These are phyloP conservation scores for Apteryx mantelli DNA, from an alignment of 2,113 vertebrate genomes.

Conservation along the genomic window DNA sequence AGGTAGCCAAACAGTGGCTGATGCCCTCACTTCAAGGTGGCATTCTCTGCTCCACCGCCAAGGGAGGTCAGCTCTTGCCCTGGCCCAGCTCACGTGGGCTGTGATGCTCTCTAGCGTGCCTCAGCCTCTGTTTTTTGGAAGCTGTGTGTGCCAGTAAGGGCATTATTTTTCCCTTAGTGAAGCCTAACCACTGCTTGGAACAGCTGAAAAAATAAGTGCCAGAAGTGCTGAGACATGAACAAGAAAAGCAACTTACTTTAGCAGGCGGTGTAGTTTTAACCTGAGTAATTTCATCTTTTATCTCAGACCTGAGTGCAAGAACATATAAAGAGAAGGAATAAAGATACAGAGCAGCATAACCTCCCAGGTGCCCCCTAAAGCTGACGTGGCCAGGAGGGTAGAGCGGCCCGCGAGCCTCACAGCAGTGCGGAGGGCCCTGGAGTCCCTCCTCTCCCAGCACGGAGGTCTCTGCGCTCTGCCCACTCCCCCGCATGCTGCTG, in stretches of 20 bases:
- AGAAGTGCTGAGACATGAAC: rapidly evolving
- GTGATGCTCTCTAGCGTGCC: not conserved
- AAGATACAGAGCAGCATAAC: not conserved
- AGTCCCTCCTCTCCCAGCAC: too few relatives aligned
- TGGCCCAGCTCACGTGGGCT: not conserved
- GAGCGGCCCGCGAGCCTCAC: too few relatives aligned
- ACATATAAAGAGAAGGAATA: not conserved
- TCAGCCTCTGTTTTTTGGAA: not conserved
- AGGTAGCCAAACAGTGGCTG: not conserved
- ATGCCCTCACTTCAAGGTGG: not conserved
- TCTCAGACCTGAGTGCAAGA: conserved; percentile 66
- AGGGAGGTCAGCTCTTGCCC: too few relatives aligned
- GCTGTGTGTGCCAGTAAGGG: rapidly evolving
- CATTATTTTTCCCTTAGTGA: rapidly evolving
- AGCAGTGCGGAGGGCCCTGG: too few relatives aligned
- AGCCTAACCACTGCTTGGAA: rapidly evolving
- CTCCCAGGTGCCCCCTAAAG: rapidly evolving
- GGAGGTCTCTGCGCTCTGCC: too few relatives aligned
- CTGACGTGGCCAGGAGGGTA: too few relatives aligned
- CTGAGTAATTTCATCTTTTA: conserved; percentile 72
- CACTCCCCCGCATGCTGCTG: too few relatives aligned
- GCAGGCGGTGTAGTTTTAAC: conserved; percentile 70
- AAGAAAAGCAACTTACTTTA: conserved; percentile 77
- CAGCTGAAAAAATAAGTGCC: rapidly evolving
- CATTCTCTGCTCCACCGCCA: too few relatives aligned